Percentiles rank a stretch among this genome's conserved stretches.
These are phyloP conservation scores for Atopsyche davidsoni DNA, from an alignment of 1,140 invertebrate genomes.

Conservation along the genomic window DNA sequence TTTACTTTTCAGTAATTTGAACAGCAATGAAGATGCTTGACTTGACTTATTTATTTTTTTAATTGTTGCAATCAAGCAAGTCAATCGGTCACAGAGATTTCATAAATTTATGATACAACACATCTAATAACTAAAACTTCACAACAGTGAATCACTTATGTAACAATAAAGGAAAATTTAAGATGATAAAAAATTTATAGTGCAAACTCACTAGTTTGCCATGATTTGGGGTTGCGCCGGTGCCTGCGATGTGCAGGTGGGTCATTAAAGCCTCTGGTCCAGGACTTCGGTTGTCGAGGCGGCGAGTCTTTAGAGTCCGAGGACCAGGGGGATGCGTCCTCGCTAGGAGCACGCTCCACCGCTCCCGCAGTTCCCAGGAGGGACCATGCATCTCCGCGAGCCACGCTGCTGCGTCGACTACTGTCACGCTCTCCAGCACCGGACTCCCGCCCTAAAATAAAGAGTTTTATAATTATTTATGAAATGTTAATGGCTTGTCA, in stretches of 20 bases:
- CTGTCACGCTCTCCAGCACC: slow-evolving; percentile 10
- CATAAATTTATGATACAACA: no score
- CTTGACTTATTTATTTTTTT: no score
- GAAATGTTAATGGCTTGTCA: no score
- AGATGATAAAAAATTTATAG: neutral
- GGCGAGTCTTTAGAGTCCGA: slow-evolving; percentile 63
- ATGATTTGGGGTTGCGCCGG: slow-evolving; percentile 25
- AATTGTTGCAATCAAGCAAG: no score
- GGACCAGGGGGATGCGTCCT: slow-evolving; percentile 65
- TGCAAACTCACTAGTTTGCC: slow-evolving; percentile 23
- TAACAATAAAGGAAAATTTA: no score
- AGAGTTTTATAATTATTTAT: no score
- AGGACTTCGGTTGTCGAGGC: slow-evolving; percentile 19
- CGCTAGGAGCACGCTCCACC: slow-evolving; percentile 38
- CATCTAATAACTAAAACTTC: no score
- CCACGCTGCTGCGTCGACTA: slow-evolving; percentile 24
- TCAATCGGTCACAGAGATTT: no score
- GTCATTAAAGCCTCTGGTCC: slow-evolving; percentile 14
- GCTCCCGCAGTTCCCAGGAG: slow-evolving; percentile 31
- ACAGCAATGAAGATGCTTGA: no score
- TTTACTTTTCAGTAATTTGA: no score
- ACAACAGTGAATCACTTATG: no score
- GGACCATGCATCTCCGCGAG: slow-evolving; percentile 32
- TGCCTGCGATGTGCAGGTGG: slow-evolving; percentile 20
- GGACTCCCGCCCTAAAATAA: slow-evolving; percentile 34